Conservation (phyloP, 2,797 vertebrate species). For the Percopsis omiscomaycus region DNA sequence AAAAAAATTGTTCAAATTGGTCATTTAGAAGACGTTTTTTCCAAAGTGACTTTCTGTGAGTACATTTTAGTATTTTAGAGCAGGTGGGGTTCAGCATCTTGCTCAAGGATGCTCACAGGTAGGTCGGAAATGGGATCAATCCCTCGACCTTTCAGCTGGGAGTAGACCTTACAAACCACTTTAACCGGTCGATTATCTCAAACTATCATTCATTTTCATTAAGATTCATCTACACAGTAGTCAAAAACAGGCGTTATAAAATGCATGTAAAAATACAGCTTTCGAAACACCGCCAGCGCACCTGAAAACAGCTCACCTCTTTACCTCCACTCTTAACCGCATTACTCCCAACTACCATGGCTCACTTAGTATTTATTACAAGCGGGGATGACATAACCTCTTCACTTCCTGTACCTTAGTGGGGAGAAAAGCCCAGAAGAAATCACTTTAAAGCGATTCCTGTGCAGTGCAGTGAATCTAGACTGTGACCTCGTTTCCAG, state of each 20-base stretch:
- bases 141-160: background rate
- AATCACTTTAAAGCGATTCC: constrained; percentile 30
- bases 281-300: constrained; percentile 7
- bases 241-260: constrained; percentile 31
- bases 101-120: constrained; percentile 35
- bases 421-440: constrained; percentile 4
- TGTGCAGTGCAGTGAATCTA: constrained; percentile 33
- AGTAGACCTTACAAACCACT: constrained; percentile 1
- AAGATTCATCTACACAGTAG: constrained; percentile 29
- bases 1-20: no score
- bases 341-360: background rate
- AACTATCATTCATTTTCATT: constrained; percentile 31
- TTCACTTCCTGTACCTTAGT: constrained; percentile 42
- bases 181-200: background rate
- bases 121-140: background rate
- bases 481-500: constrained; percentile 55
- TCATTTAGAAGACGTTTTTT: no score
- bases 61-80: constrained; percentile 13
- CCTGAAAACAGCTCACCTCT: constrained; percentile 22
- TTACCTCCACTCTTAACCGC: background rate
- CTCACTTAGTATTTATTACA: constrained; percentile 10
- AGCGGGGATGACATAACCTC: constrained; percentile 41
- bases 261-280: constrained; percentile 1
- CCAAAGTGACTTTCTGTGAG: background rate
- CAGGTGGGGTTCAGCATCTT: background rate